Conservation (phyloP, 2,888 invertebrate genomes). For the Nephrotoma guestfalica region DNA sequence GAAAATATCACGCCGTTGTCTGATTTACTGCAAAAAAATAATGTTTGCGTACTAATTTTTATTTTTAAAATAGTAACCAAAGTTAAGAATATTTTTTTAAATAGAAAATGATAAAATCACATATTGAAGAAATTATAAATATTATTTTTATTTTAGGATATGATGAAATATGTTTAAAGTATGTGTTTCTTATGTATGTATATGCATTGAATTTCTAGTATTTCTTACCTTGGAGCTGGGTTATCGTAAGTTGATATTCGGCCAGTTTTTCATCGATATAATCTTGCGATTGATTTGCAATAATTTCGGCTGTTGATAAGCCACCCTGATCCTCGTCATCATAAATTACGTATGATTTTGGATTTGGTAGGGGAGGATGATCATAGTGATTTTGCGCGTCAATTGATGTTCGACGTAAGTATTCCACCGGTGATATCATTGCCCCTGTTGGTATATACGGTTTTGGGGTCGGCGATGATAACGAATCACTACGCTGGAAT, state of each 20-base stretch:
- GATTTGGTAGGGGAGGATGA: slow-evolving; percentile 57
- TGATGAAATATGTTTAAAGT: neutral
- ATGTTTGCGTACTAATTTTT: neutral
- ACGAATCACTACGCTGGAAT: slow-evolving; percentile 19
- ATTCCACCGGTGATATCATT: slow-evolving; percentile 42
- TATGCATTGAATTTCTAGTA: neutral
- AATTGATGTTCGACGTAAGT: slow-evolving; percentile 42
- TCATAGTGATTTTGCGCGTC: slow-evolving; percentile 39
- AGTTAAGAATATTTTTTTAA: neutral
- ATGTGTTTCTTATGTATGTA: neutral
- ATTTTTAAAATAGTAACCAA: neutral
- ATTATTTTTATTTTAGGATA: neutral
- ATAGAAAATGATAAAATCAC: neutral
- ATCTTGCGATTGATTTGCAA: slow-evolving; percentile 86
- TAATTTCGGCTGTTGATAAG: slow-evolving; percentile 80
- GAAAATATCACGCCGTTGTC: neutral
- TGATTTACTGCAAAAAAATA: neutral
- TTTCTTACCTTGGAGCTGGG: slow-evolving; percentile 68
- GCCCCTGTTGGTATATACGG: slow-evolving; percentile 37
- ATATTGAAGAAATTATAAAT: neutral
- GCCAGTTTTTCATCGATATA: slow-evolving; percentile 88
- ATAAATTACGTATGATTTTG: slow-evolving; percentile 40
- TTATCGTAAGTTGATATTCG: slow-evolving; percentile 85
- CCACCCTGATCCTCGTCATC: slow-evolving; percentile 62
- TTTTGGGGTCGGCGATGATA: slow-evolving; percentile 19